These are phyloP conservation scores for Chauna torquata DNA, from an alignment of 2,113 vertebrate species.

Conservation along the genomic window DNA sequence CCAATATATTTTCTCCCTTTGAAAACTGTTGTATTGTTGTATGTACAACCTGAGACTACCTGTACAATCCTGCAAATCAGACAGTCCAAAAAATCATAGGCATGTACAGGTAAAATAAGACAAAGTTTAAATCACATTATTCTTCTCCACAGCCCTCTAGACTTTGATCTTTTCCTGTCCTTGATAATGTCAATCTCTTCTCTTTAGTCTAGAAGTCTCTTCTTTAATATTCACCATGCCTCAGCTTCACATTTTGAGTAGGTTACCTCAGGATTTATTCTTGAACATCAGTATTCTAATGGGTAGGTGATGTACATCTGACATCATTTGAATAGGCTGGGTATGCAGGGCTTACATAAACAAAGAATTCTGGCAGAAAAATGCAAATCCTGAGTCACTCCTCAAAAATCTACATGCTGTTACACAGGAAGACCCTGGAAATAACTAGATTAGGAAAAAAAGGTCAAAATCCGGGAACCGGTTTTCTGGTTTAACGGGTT, in stretches of 20 bases:
- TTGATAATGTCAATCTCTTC: not conserved
- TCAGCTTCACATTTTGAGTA: not conserved
- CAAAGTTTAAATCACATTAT: not conserved
- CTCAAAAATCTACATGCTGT: not conserved
- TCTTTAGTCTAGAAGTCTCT: not conserved
- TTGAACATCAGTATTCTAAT: not conserved
- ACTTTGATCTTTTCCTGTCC: not conserved
- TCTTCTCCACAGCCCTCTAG: not conserved
- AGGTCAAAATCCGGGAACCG: not conserved
- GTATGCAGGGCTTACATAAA: not conserved
- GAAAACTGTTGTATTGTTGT: not conserved
- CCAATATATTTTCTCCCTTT: not conserved
- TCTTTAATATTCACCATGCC: not conserved
- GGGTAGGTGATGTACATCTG: not conserved
- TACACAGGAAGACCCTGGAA: not conserved
- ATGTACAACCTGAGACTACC: not conserved
- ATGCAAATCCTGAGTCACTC: not conserved
- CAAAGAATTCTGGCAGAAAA: not conserved
- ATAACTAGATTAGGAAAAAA: not conserved
- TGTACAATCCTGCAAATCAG: not conserved
- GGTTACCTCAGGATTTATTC: not conserved
- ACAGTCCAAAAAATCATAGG: not conserved
- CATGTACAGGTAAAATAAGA: not conserved
- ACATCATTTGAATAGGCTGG: not conserved
- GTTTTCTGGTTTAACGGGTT: not conserved